Conservation (phyloP, 2,113 vertebrate genomes). For the Corynorhinus townsendii region DNA sequence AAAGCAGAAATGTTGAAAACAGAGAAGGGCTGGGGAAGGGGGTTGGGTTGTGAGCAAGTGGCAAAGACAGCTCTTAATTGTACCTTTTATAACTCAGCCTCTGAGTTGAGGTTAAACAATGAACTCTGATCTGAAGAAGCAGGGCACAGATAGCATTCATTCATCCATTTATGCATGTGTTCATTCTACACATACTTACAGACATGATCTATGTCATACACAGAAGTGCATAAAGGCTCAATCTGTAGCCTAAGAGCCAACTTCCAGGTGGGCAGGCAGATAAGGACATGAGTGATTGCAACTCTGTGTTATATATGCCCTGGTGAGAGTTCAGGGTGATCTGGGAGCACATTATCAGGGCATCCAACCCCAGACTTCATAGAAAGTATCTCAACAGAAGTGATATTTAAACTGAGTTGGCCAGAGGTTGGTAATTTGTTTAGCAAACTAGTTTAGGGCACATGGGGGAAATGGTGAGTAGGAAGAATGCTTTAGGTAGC, state of each 20-base stretch:
- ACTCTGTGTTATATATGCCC: background rate
- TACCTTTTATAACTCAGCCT: background rate
- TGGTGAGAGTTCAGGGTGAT: background rate
- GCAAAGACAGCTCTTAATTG: background rate
- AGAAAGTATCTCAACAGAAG: background rate
- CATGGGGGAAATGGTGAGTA: background rate
- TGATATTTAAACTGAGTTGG: background rate
- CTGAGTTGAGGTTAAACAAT: background rate
- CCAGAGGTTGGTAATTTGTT: background rate
- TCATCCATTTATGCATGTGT: background rate
- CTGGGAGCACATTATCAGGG: background rate
- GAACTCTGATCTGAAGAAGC: background rate
- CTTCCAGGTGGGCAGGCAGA: background rate
- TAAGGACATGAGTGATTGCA: background rate
- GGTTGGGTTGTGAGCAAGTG: background rate
- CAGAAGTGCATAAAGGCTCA: background rate
- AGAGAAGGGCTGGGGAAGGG: background rate
- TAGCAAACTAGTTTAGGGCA: background rate
- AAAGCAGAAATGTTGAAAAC: background rate
- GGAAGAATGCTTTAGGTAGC: background rate
- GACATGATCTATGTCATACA: background rate
- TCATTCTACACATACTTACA: background rate
- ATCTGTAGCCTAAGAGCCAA: background rate
- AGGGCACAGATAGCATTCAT: background rate
- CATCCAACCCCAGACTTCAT: background rate